phyloP scores from a whole-genome alignment of 1,140 invertebrate species.

The Kradibia gibbosae region DNA sequence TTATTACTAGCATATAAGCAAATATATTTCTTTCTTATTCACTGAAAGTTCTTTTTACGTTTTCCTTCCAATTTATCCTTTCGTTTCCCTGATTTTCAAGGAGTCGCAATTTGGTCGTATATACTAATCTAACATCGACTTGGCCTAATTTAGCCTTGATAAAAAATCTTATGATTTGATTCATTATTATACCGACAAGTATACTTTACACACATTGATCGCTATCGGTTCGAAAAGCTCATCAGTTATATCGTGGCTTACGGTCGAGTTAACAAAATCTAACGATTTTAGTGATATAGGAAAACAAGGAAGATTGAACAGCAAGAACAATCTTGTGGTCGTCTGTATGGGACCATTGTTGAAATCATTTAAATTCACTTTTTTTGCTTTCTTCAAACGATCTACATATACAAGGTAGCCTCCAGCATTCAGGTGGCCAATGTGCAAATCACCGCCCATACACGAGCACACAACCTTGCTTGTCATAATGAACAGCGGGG shows the following conservation, averaged over 20 bases:
- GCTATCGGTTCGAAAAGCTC: conserved; percentile 15
- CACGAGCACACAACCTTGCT: conserved; percentile 68
- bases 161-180: neutral
- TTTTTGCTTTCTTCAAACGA: conserved; percentile 32
- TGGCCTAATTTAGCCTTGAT: neutral
- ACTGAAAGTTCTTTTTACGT: too few relatives aligned
- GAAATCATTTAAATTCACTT: neutral
- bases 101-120: too few relatives aligned
- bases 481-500: conserved; percentile 50
- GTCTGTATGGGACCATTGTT: conserved; percentile 34
- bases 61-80: too few relatives aligned
- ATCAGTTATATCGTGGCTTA: neutral
- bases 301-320: neutral
- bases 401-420: conserved; percentile 48
- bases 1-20: too few relatives aligned
- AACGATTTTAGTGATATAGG: neutral
- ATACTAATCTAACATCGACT: neutral
- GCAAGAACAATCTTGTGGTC: conserved; percentile 34
- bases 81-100: too few relatives aligned
- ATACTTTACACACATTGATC: neutral
- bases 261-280: neutral
- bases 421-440: conserved; percentile 57
- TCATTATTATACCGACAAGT: too few relatives aligned
- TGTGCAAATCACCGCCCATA: conserved; percentile 68
- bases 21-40: too few relatives aligned